Base-by-base conservation (phyloP, 2,888 invertebrate species). In the Papilio protenor region DNA sequence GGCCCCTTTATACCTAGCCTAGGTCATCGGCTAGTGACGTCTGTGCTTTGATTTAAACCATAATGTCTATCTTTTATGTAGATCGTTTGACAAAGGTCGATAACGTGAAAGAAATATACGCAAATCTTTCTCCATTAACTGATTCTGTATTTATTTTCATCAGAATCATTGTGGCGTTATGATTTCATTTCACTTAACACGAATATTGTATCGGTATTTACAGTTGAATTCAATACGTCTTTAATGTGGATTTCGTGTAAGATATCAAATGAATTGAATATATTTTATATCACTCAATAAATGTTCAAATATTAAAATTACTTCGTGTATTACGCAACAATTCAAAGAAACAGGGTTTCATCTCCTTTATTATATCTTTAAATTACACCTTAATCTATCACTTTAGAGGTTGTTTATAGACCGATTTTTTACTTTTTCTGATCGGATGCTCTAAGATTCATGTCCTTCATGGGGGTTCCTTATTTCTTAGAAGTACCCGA, bases 151-250 rank as follows among this genome's bases (percentile, higher is more conserved):
- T 45, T n/a, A 40, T 66, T 45, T 12, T 69, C 66, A 40, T 69
- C n/a, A 14, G 45, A 69, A 45, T 69, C 66, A 69, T 69, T 69
- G 66, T 69, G 11, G n/a, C 21, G 66, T 69, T 45, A 69, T 69
- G 66, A 69, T 45, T 69, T 45, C 66, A 69, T 45, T 69, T 69
- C 66, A 69, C n/a, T 69, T 14, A 69, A 45, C 66, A 69, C n/a
- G 40, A 69, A 45, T 21, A 69, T 69, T 45, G 21, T 69, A 69
- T 69, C 66, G 66, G 40, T 69, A 21, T 69, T 45, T 69, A 14
- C 66, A 45, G 12, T 21, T 69, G 45, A 45, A 69, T 69, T 45
- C 45, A 33, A 69, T 45, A 69, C 66, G 66, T 64, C 18, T 64
- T 14, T 64, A 33, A 40, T 64, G 33, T 64, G 64, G 18, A n/a